A percentile compares a stretch with the other conserved stretches of the same genome.
phyloP scores from a whole-genome alignment of 2,113 vertebrate genomes.

The Genyomyrus donnyi region DNA sequence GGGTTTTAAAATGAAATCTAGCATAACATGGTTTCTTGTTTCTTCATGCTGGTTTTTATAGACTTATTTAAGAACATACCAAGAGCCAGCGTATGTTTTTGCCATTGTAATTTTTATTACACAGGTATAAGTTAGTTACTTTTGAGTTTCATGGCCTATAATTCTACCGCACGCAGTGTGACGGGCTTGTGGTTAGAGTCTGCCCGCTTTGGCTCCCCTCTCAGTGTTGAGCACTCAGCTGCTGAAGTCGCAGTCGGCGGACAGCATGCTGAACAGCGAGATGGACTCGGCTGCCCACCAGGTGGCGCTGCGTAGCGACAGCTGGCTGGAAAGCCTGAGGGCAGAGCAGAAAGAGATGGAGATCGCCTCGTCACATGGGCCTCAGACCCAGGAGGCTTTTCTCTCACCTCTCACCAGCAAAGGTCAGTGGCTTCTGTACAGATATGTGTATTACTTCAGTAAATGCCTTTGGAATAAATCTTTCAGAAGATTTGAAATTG shows the following conservation, averaged over 20 bases:
- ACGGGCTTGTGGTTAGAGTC: not conserved
- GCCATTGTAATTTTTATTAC: not conserved
- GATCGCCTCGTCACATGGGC: slow-evolving; percentile 71
- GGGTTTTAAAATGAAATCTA: not conserved
- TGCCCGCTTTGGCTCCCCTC: not conserved
- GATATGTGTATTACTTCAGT: not conserved
- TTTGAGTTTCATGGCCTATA: not conserved
- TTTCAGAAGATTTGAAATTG: not conserved
- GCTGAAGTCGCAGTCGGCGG: slow-evolving; percentile 81
- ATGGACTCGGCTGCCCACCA: slow-evolving; percentile 65
- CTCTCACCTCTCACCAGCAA: slow-evolving; percentile 88
- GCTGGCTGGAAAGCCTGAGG: slow-evolving; percentile 74
- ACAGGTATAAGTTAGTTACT: not conserved
- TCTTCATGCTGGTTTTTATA: not conserved
- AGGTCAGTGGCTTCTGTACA: slow-evolving; percentile 54
- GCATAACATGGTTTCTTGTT: not conserved
- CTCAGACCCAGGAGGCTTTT: slow-evolving; percentile 87
- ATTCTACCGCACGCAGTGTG: not conserved
- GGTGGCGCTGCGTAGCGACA: slow-evolving; percentile 60
- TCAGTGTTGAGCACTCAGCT: slow-evolving; percentile 73
- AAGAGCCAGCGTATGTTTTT: not conserved
- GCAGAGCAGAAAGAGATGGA: slow-evolving; percentile 73
- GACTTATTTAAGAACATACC: not conserved
- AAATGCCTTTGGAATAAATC: not conserved
- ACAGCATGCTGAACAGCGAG: slow-evolving; percentile 77